Base-by-base conservation (phyloP, 2,113 vertebrate genomes). In the Epinephelus fuscoguttatus region DNA sequence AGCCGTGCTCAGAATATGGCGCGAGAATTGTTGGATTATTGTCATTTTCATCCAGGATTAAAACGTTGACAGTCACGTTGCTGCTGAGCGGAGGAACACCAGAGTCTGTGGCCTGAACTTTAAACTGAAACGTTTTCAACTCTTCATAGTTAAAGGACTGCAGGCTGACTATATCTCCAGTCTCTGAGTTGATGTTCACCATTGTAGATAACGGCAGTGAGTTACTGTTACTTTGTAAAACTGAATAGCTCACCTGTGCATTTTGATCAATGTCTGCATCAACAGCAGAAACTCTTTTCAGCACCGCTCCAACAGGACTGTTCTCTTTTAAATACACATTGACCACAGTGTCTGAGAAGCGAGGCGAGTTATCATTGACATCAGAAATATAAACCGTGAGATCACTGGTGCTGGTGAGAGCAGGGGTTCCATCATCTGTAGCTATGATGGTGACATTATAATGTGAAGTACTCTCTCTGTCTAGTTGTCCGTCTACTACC, bases 141-240 rank as follows among this genome's bases (percentile, higher is more conserved):
- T n/a, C n/a, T n/a, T 27, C 27, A 53, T 95, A 97, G 75, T 98
- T 96, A 94, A 98, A 97, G 78, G 95, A 93, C 78, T 91, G 67
- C 75, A 93, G 92, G 47, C 93, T 95, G 84, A 94, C 92, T 85
- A 97, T 93, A 21, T 92, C 94, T 45, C 96, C 96, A 0, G 91
- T 96, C 73, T 90, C 93, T 74, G 93, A 89, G 37, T 95, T 95
- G 60, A 97, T 92, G 13, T 93, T 95, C 4, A 97, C 84, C 82
- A 96, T 89, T n/a, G 92, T 90, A 23, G 95, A 92, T 52, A 96
- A 70, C 8, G 91, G 78, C 3, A 81, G 56, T 21, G 90, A 90
- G 91, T 89, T 14, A 78, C 62, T 47, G 85, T 91, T 81, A 94
- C 92, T 91, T 6, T 80, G 25, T 21, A 95, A 82, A 86, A 96